A percentile compares a stretch with the other conserved stretches of the same genome.
phyloP scores from a whole-genome alignment of 2,113 vertebrate species.

The Oncorhynchus gorbuscha region DNA sequence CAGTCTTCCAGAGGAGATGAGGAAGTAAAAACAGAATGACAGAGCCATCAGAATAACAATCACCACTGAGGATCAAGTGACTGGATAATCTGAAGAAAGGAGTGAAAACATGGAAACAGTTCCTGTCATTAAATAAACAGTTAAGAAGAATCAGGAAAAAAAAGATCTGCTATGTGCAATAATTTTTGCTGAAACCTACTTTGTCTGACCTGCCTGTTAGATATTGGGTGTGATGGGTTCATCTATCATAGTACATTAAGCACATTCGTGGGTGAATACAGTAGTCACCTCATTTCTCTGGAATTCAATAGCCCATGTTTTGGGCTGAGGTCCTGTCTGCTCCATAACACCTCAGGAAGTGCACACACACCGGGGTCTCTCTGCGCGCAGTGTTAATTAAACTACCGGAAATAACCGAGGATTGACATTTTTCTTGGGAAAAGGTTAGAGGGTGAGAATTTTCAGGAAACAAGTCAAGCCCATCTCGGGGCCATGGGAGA shows the following conservation, averaged over 20 bases:
- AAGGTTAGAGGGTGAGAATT: background rate
- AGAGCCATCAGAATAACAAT: background rate
- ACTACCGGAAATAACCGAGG: conserved; percentile 20
- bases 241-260: background rate
- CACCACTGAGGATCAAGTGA: background rate
- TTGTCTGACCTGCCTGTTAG: background rate
- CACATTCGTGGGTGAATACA: background rate
- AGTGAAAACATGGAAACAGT: too few relatives aligned
- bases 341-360: conserved; percentile 11
- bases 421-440: conserved; percentile 10
- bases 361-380: background rate
- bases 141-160: background rate
- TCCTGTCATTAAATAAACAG: too few relatives aligned
- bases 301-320: conserved; percentile 9
- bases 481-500: conserved; percentile 19
- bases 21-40: background rate
- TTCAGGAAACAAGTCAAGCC: conserved; percentile 8
- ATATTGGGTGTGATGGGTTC: background rate
- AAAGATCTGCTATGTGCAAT: background rate
- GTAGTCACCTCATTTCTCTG: conserved; percentile 8
- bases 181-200: background rate
- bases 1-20: background rate
- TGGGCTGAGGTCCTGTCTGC: background rate
- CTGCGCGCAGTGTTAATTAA: conserved; percentile 3
- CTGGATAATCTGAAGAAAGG: too few relatives aligned